A percentile compares a stretch with the other conserved stretches of the same genome.
Evolutionary conservation across 2,113 vertebrate genomes (phyloP).

Genomic region (Ceuthmochares aereus): DNA sequence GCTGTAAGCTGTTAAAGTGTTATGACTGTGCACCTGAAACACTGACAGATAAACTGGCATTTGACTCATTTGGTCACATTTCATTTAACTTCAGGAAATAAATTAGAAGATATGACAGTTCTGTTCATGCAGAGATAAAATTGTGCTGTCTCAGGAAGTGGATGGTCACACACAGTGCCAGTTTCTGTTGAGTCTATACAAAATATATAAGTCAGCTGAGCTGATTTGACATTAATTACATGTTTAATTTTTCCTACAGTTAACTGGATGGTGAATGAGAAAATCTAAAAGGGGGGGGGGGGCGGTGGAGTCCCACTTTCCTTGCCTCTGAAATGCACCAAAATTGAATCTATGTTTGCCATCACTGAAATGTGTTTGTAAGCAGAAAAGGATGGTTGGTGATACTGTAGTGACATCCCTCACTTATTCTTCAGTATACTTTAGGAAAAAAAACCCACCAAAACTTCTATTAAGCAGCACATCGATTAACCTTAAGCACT

Average conservation of each 20-base stretch:
- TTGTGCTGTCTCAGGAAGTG: not conserved
- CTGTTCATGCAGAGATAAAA: slow-evolving; percentile 17
- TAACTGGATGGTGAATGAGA: not conserved
- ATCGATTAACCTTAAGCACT: not conserved
- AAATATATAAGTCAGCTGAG: not conserved
- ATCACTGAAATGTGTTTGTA: not conserved
- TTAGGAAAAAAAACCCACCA: not conserved
- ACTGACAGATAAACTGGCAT: not conserved
- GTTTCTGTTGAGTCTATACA: not conserved
- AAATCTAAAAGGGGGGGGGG: not conserved
- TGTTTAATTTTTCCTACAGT: not conserved
- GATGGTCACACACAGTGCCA: not conserved
- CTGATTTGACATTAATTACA: not conserved
- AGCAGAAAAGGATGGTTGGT: not conserved
- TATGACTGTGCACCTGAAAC: not conserved
- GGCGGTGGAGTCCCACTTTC: not conserved
- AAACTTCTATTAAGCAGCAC: too few species aligned
- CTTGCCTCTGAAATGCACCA: fast-evolving
- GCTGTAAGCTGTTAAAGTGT: not conserved
- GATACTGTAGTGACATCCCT: too few species aligned
- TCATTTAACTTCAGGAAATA: not conserved
- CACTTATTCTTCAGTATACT: not conserved
- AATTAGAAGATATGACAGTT: not conserved
- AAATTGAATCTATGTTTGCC: not conserved
- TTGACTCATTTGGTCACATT: not conserved